Conservation (phyloP, 1,140 invertebrate species). For the Pseudomyrmex pallidus region DNA sequence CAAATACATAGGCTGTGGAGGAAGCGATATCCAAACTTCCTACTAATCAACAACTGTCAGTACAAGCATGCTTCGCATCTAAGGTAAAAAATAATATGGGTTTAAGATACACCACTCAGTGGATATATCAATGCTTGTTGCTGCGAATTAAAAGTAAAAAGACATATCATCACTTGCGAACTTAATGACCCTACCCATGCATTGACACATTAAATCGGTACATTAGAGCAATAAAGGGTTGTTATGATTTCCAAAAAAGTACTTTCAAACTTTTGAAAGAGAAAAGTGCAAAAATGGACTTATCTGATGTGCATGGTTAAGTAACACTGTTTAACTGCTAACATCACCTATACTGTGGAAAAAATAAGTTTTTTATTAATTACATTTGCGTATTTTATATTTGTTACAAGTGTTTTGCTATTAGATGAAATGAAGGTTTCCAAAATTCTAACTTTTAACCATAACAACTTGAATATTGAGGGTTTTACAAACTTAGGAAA, state of each 20-base stretch:
- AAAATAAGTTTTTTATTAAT: neutral
- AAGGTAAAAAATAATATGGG: neutral
- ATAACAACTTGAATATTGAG: neutral
- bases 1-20: neutral
- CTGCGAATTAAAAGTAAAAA: neutral
- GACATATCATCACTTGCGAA: neutral
- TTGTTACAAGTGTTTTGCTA: neutral
- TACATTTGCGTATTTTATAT: neutral
- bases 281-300: constrained; percentile 1
- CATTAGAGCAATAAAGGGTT: neutral
- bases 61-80: neutral
- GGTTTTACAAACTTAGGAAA: neutral
- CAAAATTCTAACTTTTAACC: neutral
- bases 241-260: neutral
- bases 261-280: constrained; percentile 6
- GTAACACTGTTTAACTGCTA: too few species aligned
- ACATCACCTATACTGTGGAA: too few species aligned
- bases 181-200: neutral
- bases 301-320: neutral
- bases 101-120: neutral
- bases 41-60: neutral
- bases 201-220: neutral
- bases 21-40: neutral
- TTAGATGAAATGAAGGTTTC: neutral
- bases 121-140: neutral